Conservation (phyloP, 2,888 invertebrate genomes). For the Phorcus lineatus region DNA sequence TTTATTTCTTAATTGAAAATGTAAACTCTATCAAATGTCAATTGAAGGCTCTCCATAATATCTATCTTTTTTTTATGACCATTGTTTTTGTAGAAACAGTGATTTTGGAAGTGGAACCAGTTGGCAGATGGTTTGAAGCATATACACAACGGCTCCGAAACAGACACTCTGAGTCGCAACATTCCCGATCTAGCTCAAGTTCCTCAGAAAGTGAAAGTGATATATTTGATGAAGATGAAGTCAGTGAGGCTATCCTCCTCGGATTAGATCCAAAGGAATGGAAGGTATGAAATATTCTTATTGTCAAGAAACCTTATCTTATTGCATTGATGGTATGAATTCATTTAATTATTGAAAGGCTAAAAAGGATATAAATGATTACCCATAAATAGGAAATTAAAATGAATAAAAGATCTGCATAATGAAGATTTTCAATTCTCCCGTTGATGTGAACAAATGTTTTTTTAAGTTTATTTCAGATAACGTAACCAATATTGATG, state of each 20-base stretch:
- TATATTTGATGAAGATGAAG: constrained; percentile 56
- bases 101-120: constrained; percentile 65
- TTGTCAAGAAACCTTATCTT: too few relatives aligned
- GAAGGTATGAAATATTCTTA: constrained; percentile 80
- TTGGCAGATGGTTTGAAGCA: constrained; percentile 73
- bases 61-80: too few relatives aligned
- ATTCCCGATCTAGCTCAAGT: constrained; percentile 63
- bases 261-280: constrained; percentile 96
- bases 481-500: not conserved
- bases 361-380: too few relatives aligned
- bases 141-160: constrained; percentile 64
- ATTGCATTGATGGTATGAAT: too few relatives aligned
- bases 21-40: too few relatives aligned
- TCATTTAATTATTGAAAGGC: too few relatives aligned
- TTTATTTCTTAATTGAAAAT: too few relatives aligned
- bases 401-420: not conserved
- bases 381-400: not conserved
- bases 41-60: too few relatives aligned
- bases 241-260: constrained; percentile 81
- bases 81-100: constrained; percentile 49
- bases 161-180: constrained; percentile 70
- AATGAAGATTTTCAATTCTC: too few relatives aligned
- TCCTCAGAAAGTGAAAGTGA: constrained; percentile 64
- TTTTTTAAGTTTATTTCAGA: too few relatives aligned
- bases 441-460: too few relatives aligned